Base-by-base conservation (phyloP, 2,888 invertebrate genomes). In the Cenopis cana region DNA sequence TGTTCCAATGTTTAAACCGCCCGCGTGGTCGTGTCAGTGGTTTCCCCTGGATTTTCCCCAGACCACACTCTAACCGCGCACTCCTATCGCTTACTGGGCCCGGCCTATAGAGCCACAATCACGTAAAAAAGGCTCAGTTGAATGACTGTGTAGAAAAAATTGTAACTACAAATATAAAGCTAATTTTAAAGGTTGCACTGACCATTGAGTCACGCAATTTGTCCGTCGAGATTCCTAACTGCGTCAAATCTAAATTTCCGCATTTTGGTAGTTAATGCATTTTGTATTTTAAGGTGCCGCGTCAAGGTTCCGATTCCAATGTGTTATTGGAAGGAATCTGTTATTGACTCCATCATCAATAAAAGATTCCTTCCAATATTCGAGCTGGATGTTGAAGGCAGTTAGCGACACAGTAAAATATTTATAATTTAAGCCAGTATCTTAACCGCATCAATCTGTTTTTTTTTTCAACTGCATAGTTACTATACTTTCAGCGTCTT, bases 131-230 rank as follows among this genome's bases (percentile, higher is more conserved):
- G n/a, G n/a, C n/a, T n/a, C n/a, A n/a, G n/a, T n/a, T n/a, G n/a
- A n/a, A n/a, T n/a, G n/a, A n/a, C n/a, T n/a, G n/a, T n/a, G n/a
- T n/a, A n/a, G n/a, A n/a, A n/a, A n/a, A n/a, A n/a, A n/a, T n/a
- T n/a, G n/a, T n/a, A n/a, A n/a, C n/a, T n/a, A n/a, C n/a, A 18
- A 54, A 12, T 12, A 18, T 33, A 55, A 50, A 20, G 17, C 38
- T 57, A n/a, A 50, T n/a, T 41, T 68, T 61, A 60, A 57, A 67
- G 59, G 38, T 50, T 67, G 59, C 67, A 57, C 38, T 49, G 68
- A 29, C 61, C 61, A 61, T 68, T 33, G 36, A 68, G 6, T 68
- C 54, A 29, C 38, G 49, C 68, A 55, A n/a, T n/a, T n/a, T n/a
- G n/a, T n/a, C 46, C 55, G 46, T 36, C 36, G 46, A 64, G 20